Evolutionary conservation across 2,113 vertebrate species (phyloP).

Genomic region (Silurus asotus): DNA sequence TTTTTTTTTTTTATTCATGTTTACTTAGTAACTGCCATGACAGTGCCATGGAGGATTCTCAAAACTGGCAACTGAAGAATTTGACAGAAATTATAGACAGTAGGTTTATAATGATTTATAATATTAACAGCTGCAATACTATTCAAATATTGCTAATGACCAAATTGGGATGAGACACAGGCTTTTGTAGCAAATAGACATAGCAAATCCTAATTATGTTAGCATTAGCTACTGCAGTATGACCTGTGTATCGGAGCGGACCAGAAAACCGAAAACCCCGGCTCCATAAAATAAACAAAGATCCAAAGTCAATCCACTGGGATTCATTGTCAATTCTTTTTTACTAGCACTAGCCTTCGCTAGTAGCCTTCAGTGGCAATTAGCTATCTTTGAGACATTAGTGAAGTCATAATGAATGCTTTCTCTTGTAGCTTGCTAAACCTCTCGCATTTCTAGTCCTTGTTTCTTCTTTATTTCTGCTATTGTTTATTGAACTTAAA

Average conservation of each 20-base stretch:
- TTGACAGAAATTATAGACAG: not conserved
- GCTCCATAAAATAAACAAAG: not conserved
- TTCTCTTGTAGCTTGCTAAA: not conserved
- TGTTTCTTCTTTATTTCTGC: not conserved
- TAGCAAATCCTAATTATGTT: not conserved
- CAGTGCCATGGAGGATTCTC: not conserved
- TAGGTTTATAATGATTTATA: not conserved
- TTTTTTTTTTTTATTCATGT: not conserved
- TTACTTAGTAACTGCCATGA: not conserved
- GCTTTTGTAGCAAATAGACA: not conserved
- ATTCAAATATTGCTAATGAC: not conserved
- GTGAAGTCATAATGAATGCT: not conserved
- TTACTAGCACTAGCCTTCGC: not conserved
- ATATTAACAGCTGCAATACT: not conserved
- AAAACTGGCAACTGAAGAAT: not conserved
- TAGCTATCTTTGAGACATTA: not conserved
- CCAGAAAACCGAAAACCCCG: not conserved
- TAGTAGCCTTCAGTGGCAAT: not conserved
- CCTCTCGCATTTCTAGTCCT: not conserved
- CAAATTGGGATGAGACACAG: not conserved
- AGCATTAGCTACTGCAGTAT: not conserved
- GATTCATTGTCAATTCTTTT: not conserved
- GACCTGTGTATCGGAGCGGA: not conserved
- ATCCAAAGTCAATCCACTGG: not conserved
- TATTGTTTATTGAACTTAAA: not conserved